Percentiles rank a stretch among this genome's conserved stretches.
These are phyloP conservation scores for Trichosurus vulpecula DNA, from an alignment of 2,797 vertebrate genomes.

Conservation along the genomic window DNA sequence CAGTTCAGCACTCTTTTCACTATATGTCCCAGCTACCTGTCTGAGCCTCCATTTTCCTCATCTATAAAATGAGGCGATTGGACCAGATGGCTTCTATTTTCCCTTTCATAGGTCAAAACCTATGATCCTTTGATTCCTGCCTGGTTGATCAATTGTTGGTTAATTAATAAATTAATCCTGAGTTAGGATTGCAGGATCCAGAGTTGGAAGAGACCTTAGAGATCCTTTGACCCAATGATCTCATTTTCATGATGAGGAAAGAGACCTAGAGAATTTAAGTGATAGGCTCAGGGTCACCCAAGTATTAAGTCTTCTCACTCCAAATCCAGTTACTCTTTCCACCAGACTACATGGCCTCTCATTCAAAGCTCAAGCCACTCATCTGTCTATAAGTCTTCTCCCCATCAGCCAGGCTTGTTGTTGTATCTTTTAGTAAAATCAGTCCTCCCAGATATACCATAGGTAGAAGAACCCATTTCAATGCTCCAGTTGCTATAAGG, in stretches of 20 bases:
- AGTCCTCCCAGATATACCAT: not conserved
- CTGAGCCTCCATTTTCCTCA: not conserved
- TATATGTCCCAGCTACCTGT: not conserved
- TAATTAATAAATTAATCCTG: not conserved
- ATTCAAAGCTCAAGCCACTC: not conserved
- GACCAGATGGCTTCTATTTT: not conserved
- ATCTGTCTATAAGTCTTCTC: not conserved
- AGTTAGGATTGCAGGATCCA: not conserved
- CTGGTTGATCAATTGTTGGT: not conserved
- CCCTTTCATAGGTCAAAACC: not conserved
- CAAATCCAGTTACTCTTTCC: not conserved
- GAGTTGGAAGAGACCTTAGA: not conserved
- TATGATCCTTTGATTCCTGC: not conserved
- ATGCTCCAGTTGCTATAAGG: not conserved
- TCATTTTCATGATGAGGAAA: not conserved
- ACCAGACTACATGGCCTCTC: not conserved
- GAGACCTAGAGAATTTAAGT: not conserved
- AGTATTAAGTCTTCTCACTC: not conserved
- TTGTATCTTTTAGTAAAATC: not conserved
- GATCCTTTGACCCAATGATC: not conserved
- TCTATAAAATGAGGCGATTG: not conserved
- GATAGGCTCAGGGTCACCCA: not conserved
- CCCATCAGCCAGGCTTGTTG: not conserved
- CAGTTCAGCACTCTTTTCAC: not conserved
- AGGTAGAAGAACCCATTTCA: not conserved